Percentiles rank a stretch among this genome's conserved stretches.
These are phyloP conservation scores for Phragmatobia fuliginosa DNA, from an alignment of 2,888 invertebrate genomes.

Conservation along the genomic window DNA sequence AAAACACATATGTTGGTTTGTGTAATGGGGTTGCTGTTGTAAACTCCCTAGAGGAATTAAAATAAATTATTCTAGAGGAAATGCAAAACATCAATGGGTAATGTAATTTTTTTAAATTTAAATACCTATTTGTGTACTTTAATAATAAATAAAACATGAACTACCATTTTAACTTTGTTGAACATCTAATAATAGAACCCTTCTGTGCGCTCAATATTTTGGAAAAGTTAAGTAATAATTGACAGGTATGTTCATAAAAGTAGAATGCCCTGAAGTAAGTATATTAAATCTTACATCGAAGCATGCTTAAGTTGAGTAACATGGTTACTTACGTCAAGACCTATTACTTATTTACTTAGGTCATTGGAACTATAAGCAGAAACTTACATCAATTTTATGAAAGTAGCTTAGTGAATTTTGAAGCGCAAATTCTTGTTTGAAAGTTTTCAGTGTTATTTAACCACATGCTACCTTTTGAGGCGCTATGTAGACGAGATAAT, in stretches of 20 bases:
- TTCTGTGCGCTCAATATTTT: neutral
- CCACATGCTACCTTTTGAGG: neutral
- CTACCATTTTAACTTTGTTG: neutral
- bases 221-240: neutral
- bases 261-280: neutral
- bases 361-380: constrained; percentile 27
- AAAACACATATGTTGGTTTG: too few relatives aligned
- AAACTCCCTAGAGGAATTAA: too few relatives aligned
- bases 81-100: too few relatives aligned
- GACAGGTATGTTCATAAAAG: constrained; percentile 5
- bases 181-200: neutral
- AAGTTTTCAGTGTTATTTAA: neutral
- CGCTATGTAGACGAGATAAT: neutral
- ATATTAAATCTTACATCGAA: constrained; percentile 12
- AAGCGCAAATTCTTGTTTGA: constrained; percentile 11
- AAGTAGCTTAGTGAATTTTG: constrained; percentile 26
- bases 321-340: constrained; percentile 21
- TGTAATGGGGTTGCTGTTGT: too few relatives aligned
- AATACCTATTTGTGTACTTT: too few relatives aligned
- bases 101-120: too few relatives aligned
- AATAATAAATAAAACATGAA: too few relatives aligned
- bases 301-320: constrained; percentile 16
- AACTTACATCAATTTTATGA: constrained; percentile 27
- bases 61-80: too few relatives aligned
- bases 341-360: constrained; percentile 24